Conservation (phyloP, 2,113 vertebrate species). For the rat (Rattus norvegicus) region GRCr8 NC_086022.1:29106001-29106500, state of each 20-base stretch:
- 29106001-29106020: not conserved
- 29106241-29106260: slow-evolving; percentile 1
- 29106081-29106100: not conserved
- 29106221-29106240: not conserved
- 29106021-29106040: not conserved
- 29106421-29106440: not conserved
- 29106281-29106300: not conserved
- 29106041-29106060: not conserved
- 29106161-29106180: not conserved
- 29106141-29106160: not conserved
- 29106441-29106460: not conserved
- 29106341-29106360: not conserved
- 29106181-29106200: slow-evolving; percentile 21
- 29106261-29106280: not conserved
- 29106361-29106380: not conserved
- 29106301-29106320: not conserved
- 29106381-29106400: not conserved
- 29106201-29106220: not conserved
- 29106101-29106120: not conserved
- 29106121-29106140: not conserved
- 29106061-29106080: not conserved
- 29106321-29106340: not conserved
- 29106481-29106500: not conserved
- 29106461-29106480: not conserved
- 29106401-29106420: not conserved